Percentiles rank a stretch among this genome's conserved stretches.
phyloP scores from a whole-genome alignment of 2,888 invertebrate genomes.

The Physocephala rufipes region DNA sequence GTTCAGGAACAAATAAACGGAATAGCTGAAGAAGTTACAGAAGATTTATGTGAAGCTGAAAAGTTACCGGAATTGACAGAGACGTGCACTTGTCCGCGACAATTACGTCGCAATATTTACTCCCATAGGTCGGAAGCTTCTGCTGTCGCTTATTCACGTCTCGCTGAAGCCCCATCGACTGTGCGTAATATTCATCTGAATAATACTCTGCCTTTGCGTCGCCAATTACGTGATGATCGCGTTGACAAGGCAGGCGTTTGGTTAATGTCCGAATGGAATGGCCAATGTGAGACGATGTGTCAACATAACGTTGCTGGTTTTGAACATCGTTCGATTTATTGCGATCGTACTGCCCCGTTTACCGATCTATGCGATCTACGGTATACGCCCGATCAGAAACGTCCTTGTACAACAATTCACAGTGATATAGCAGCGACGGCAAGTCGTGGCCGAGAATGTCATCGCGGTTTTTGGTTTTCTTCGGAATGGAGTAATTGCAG shows the following conservation, averaged over 20 bases:
- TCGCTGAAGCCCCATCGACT: slow-evolving; percentile 40
- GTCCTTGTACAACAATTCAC: slow-evolving; percentile 69
- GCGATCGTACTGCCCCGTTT: slow-evolving; percentile 70
- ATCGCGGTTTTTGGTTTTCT: slow-evolving; percentile 80
- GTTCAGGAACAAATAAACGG: slow-evolving; percentile 64
- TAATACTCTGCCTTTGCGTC: slow-evolving; percentile 44
- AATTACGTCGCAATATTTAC: slow-evolving; percentile 49
- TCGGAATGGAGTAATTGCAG: slow-evolving; percentile 73
- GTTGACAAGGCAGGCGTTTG: slow-evolving; percentile 55
- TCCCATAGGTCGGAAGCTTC: slow-evolving; percentile 45
- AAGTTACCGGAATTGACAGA: slow-evolving; percentile 65
- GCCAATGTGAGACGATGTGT: slow-evolving; percentile 75
- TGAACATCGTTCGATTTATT: slow-evolving; percentile 76
- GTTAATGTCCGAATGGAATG: slow-evolving; percentile 60
- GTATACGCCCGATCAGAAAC: slow-evolving; percentile 70
- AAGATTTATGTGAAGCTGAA: slow-evolving; percentile 69
- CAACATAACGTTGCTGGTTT: slow-evolving; percentile 75
- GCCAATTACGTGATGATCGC: slow-evolving; percentile 50
- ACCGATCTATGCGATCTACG: slow-evolving; percentile 70
- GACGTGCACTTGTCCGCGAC: slow-evolving; percentile 63
- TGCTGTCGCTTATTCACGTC: slow-evolving; percentile 46
- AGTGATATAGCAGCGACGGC: not conserved
- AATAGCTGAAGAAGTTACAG: slow-evolving; percentile 67
- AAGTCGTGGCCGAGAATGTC: slow-evolving; percentile 71
- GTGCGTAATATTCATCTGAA: slow-evolving; percentile 35